Base-by-base conservation (phyloP, 2,113 vertebrate genomes). In the Phalacrocorax carbo region DNA sequence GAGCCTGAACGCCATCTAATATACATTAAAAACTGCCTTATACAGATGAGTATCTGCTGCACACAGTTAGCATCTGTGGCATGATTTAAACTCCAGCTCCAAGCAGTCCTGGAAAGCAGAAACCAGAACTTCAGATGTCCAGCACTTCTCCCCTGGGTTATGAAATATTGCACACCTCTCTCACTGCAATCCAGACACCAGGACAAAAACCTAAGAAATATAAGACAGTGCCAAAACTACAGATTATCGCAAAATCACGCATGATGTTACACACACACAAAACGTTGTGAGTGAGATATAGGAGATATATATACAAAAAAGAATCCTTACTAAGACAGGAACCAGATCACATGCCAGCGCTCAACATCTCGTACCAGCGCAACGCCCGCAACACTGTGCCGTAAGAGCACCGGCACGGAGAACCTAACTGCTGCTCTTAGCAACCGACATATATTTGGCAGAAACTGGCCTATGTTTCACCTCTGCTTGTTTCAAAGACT, bases 361-460 rank as follows among this genome's bases (percentile, higher is more conserved):
- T 57, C 62, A 36, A 9, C 40, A 27, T 48, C 40, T 70, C 3
- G 0, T 10, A 44, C 10, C 40, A n/a, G 6, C 8, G 22, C 48
- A 65, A 42, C 22, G 36, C 27, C 27, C 4, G 2, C 52, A 27
- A 36, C 21, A 17, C 57, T 10, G 20, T 3, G 49, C 9, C 23
- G 26, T 16, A 51, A 72, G 32, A 38, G 34, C 29, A 60, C 13
- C 22, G 20, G 42, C 38, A 29, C 16, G 19, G 34, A 60, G 44
- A 65, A 38, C 10, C 13, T 25, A 9, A 49, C 13, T 7, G 11
- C 44, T 25, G 6, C 10, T 11, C 16, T 58, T 40, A 34, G 80
- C 8, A 20, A 64, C 30, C 1, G 1, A 60, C 13, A 11, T 0
- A 3, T 1, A 54, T 32, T 23, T 42, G 29, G 29, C 29, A 55